These are phyloP conservation scores for Andrena haemorrhoa DNA, from an alignment of 2,888 invertebrate species.

Conservation along the genomic window DNA sequence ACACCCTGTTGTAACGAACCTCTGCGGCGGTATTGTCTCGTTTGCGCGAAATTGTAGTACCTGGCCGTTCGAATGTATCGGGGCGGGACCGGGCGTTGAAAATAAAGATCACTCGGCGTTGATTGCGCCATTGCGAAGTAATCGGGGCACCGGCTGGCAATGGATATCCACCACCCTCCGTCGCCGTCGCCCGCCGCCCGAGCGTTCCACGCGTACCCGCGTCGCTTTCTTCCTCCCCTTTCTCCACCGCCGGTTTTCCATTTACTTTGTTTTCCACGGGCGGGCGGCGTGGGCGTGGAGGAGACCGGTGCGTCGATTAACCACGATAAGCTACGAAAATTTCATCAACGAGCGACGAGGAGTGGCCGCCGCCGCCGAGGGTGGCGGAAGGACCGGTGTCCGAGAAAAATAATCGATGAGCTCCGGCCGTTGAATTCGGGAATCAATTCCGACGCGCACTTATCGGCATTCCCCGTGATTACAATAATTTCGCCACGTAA, in stretches of 20 bases:
- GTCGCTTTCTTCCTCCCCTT: background rate
- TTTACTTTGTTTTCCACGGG: constrained; percentile 41
- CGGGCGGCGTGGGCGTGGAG: constrained; percentile 31
- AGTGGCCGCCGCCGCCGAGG: background rate
- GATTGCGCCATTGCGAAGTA: constrained; percentile 77
- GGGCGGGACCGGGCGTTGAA: constrained; percentile 63
- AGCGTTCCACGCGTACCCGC: background rate
- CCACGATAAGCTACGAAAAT: constrained; percentile 60
- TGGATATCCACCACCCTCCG: constrained; percentile 44
- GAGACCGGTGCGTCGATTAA: constrained; percentile 51
- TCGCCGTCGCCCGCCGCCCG: background rate
- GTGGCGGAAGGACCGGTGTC: background rate
- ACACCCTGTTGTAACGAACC: constrained; percentile 82
- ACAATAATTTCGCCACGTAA: constrained; percentile 63
- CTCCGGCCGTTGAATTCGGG: constrained; percentile 1
- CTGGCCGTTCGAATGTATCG: constrained; percentile 75
- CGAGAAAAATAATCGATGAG: constrained; percentile 40
- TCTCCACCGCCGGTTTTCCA: constrained; percentile 44
- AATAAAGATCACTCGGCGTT: constrained; percentile 81
- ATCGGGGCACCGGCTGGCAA: constrained; percentile 66
- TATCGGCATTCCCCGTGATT: constrained; percentile 59
- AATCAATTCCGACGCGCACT: constrained; percentile 62
- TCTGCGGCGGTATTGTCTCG: constrained; percentile 79
- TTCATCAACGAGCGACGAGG: constrained; percentile 35
- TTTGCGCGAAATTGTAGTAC: constrained; percentile 79